A percentile compares a stretch with the other conserved stretches of the same genome.
These are phyloP conservation scores for Sebastes hubbsi DNA, from an alignment of 2,797 vertebrate species.

Conservation along the genomic window DNA sequence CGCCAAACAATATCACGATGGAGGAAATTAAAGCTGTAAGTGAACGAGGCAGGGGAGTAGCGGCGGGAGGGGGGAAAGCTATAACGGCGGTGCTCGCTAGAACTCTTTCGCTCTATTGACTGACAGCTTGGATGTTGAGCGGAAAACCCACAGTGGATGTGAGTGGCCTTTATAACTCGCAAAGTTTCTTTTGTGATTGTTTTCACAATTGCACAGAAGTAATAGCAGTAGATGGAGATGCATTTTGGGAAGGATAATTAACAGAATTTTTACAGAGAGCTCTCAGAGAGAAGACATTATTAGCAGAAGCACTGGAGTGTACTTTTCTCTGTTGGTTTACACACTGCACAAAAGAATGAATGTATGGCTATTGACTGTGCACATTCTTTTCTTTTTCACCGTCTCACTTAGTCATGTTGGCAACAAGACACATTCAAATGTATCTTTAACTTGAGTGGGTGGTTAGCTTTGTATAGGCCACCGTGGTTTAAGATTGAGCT, in stretches of 20 bases:
- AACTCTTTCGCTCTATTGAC: constrained; percentile 15
- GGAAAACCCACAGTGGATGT: neutral
- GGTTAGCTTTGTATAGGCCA: constrained; percentile 40
- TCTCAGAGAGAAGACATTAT: neutral
- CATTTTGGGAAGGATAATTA: constrained; percentile 8
- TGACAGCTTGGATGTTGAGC: constrained; percentile 22
- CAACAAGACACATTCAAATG: constrained; percentile 42
- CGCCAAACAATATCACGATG: constrained; percentile 44
- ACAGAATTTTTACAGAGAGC: neutral
- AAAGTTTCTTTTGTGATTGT: neutral
- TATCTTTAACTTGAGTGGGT: constrained; percentile 44
- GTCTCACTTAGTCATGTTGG: constrained; percentile 33
- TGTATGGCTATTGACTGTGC: neutral
- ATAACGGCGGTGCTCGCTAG: neutral
- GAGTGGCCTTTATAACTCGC: neutral
- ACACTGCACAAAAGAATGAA: constrained; percentile 14
- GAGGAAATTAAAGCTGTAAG: constrained; percentile 61
- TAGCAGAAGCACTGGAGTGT: neutral
- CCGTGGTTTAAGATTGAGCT: constrained; percentile 37
- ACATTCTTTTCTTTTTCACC: constrained; percentile 16
- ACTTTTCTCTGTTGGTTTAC: neutral
- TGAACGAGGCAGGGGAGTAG: constrained; percentile 14
- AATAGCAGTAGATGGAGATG: neutral
- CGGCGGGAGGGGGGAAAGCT: neutral
- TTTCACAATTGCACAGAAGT: neutral